Conservation (phyloP, 2,113 vertebrate genomes). For the Columba janthina region DNA sequence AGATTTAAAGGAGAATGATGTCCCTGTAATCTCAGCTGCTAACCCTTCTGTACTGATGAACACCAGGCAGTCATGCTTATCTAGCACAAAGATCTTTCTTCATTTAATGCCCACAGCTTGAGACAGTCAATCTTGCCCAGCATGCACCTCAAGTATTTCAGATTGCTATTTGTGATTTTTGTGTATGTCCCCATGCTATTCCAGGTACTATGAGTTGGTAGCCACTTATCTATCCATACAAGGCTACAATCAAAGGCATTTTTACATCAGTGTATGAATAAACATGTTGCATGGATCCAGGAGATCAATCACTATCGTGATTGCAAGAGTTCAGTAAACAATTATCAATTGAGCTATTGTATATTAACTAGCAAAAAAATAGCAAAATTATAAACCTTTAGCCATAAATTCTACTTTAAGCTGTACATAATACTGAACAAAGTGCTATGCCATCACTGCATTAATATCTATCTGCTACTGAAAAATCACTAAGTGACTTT, state of each 20-base stretch:
- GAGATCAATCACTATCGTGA: background rate
- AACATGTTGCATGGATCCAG: background rate
- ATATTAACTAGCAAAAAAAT: background rate
- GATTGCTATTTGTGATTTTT: slow-evolving; percentile 3
- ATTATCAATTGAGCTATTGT: background rate
- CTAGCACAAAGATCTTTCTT: slow-evolving; percentile 45
- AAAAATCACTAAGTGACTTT: background rate
- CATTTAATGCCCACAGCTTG: slow-evolving; percentile 14
- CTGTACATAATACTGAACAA: background rate
- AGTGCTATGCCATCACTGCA: background rate
- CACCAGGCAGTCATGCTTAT: slow-evolving; percentile 40
- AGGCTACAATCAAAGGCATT: slow-evolving; percentile 16
- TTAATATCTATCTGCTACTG: background rate
- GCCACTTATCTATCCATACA: background rate
- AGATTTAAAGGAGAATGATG: slow-evolving; percentile 49
- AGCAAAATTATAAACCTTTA: background rate
- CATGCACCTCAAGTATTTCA: background rate
- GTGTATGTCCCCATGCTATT: background rate
- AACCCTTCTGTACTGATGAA: slow-evolving; percentile 18
- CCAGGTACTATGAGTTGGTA: background rate
- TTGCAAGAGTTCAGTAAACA: background rate
- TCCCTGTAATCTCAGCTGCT: slow-evolving; percentile 34
- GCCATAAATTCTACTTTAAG: background rate
- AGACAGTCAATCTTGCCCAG: slow-evolving; percentile 16
- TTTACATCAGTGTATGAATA: background rate